A percentile compares a stretch with the other conserved stretches of the same genome.
These are phyloP conservation scores for Pandemis corylana DNA, from an alignment of 2,888 invertebrate genomes.

Conservation along the genomic window DNA sequence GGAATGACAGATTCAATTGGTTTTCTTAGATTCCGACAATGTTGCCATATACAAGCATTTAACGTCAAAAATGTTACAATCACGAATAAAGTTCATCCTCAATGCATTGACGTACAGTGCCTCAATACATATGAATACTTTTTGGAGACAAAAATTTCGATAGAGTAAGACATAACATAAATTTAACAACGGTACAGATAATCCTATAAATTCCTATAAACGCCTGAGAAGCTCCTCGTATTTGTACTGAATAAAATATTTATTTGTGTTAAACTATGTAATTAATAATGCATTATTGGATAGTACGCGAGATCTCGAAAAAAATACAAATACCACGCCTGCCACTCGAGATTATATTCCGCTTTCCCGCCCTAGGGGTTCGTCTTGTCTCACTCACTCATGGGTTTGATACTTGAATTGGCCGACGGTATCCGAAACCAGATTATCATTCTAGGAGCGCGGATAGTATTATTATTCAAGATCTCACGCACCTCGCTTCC, in stretches of 20 bases:
- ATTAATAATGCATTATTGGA: background rate
- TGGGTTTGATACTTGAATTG: no score
- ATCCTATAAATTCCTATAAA: background rate
- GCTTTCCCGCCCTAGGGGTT: no score
- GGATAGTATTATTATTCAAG: background rate
- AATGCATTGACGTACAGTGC: background rate
- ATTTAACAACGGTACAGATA: constrained; percentile 2
- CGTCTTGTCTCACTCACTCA: no score
- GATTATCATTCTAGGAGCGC: no score
- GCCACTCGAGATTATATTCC: no score
- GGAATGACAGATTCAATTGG: no score
- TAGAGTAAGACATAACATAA: background rate
- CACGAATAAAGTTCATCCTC: no score
- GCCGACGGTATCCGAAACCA: no score
- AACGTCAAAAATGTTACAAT: no score
- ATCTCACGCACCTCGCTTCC: background rate
- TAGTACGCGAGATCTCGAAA: background rate
- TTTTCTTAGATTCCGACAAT: no score
- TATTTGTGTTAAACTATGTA: background rate
- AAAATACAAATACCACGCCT: background rate
- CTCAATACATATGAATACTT: background rate
- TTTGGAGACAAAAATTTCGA: background rate
- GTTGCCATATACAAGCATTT: no score
- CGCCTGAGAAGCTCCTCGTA: constrained; percentile 13
- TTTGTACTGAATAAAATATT: constrained; percentile 22